Conservation (phyloP, 2,797 vertebrate genomes). For the Heterohyrax brucei region DNA sequence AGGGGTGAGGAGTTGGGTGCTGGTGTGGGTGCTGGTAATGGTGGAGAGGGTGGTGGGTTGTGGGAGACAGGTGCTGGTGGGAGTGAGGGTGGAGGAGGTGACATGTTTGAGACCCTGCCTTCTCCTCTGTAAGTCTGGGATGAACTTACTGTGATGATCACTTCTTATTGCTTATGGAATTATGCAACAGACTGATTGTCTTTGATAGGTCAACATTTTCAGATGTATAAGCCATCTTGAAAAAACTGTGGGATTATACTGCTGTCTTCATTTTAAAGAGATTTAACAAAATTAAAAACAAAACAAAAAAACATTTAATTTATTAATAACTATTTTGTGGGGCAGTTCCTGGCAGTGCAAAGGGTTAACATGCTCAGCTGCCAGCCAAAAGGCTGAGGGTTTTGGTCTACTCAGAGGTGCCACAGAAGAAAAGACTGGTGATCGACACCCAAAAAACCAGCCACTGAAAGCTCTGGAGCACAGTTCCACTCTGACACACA, state of each 20-base stretch:
- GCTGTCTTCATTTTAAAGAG: slow-evolving; percentile 53
- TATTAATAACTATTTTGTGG: background rate
- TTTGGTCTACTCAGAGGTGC: background rate
- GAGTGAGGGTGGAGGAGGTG: background rate
- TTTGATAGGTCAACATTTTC: slow-evolving; percentile 39
- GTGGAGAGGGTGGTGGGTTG: no score
- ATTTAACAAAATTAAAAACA: slow-evolving; percentile 62
- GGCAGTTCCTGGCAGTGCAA: background rate
- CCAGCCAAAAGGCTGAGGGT: background rate
- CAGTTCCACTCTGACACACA: background rate
- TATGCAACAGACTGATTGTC: slow-evolving; percentile 48
- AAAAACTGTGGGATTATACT: slow-evolving; percentile 19
- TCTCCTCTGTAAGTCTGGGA: background rate
- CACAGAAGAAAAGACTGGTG: background rate
- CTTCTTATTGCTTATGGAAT: slow-evolving; percentile 15
- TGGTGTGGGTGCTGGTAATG: background rate
- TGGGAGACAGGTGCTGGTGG: background rate
- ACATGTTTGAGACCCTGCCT: background rate
- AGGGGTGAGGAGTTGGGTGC: no score
- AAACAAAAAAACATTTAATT: background rate
- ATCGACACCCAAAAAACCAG: background rate
- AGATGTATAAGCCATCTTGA: slow-evolving; percentile 50
- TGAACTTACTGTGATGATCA: background rate
- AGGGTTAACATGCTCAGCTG: background rate
- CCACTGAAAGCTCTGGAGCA: background rate